These are phyloP conservation scores for Cartodere bifasciata DNA, from an alignment of 2,888 invertebrate species.

Conservation along the genomic window DNA sequence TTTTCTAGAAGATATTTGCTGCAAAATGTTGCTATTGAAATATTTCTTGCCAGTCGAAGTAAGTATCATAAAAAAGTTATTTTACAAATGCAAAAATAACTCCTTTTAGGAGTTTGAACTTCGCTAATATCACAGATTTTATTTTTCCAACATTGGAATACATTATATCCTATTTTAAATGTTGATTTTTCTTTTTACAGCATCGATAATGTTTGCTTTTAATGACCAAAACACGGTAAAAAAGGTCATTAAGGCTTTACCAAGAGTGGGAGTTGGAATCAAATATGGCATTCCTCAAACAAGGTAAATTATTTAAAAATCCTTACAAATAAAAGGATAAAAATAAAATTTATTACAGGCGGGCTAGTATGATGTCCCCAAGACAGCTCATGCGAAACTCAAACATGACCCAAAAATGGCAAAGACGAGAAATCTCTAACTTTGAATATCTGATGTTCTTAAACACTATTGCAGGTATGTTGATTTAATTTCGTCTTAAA, in stretches of 20 bases:
- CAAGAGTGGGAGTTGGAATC: conserved; percentile 95
- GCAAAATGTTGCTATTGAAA: conserved; percentile 95
- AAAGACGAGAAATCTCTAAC: conserved; percentile 96
- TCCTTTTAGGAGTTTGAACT: too few species aligned
- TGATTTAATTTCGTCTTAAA: conserved; percentile 18
- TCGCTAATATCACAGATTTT: too few species aligned
- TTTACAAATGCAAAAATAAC: neutral
- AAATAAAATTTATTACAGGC: conserved; percentile 36
- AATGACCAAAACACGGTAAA: conserved; percentile 94
- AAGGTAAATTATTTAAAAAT: conserved; percentile 42
- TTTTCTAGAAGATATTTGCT: conserved; percentile 93
- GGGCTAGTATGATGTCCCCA: conserved; percentile 98
- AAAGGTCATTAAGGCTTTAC: conserved; percentile 94
- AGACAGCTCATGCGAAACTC: conserved; percentile 97
- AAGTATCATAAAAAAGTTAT: conserved; percentile 38
- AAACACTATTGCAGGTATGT: conserved; percentile 93
- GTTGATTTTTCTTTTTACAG: conserved; percentile 46
- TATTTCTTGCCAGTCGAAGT: conserved; percentile 98
- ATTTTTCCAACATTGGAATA: too few species aligned
- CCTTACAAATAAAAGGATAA: neutral
- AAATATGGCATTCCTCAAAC: conserved; percentile 99
- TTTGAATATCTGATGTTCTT: conserved; percentile 99
- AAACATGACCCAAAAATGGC: conserved; percentile 99
- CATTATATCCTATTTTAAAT: too few species aligned
- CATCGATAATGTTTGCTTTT: conserved; percentile 98